Conservation (phyloP, 2,113 vertebrate genomes). For the Hemiscyllium ocellatum region DNA sequence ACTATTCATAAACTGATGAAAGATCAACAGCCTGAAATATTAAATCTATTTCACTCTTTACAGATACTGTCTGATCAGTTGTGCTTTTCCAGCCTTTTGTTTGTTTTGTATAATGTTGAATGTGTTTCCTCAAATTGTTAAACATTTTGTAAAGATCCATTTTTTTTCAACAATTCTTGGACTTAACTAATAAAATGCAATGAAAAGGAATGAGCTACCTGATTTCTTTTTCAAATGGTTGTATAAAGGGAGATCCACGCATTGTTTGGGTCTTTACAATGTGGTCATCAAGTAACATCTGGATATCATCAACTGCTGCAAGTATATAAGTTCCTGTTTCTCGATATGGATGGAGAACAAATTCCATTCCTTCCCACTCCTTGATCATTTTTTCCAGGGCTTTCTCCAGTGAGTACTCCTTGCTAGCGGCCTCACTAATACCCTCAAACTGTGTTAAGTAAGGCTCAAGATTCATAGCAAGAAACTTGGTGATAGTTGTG, state of each 20-base stretch:
- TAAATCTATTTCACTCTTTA: background rate
- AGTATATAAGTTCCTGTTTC: conserved; percentile 74
- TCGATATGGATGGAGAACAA: conserved; percentile 63
- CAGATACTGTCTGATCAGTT: background rate
- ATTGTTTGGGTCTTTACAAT: conserved; percentile 81
- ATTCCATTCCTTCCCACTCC: conserved; percentile 69
- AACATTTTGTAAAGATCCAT: background rate
- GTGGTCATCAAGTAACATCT: conserved; percentile 80
- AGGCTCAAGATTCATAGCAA: conserved; percentile 65
- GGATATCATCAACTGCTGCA: conserved; percentile 72
- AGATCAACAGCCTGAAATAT: background rate
- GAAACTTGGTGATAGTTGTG: conserved; percentile 57
- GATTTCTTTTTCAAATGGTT: conserved; percentile 71
- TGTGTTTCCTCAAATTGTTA: background rate
- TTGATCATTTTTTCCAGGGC: conserved; percentile 71
- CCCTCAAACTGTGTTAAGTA: conserved; percentile 62
- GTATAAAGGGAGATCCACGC: conserved; percentile 75
- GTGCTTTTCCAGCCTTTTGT: too few relatives aligned
- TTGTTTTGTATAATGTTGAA: background rate
- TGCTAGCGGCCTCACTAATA: conserved; percentile 73
- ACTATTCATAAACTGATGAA: too few relatives aligned
- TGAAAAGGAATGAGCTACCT: conserved; percentile 51
- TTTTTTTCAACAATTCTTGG: background rate
- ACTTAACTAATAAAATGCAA: background rate
- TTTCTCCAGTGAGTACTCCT: conserved; percentile 74